Evolutionary conservation across 2,797 vertebrate genomes (phyloP).

Genomic region (Netta rufina): DNA sequence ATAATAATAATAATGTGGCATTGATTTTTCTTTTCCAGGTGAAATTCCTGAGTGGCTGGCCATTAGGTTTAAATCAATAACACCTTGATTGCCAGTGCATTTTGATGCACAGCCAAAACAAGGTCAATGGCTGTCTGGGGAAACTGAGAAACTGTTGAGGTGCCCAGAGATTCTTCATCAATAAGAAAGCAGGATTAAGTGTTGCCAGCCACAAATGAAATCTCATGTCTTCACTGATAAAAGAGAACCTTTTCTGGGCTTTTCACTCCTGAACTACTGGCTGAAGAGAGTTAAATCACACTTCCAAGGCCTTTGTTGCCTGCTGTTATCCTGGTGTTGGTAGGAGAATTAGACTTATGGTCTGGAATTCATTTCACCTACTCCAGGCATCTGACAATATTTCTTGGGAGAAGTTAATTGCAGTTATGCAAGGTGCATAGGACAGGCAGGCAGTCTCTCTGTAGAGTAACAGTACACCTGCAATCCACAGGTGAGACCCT

Average conservation of each 20-base stretch:
- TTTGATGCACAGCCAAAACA: constrained; percentile 12
- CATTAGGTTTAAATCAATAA: constrained; percentile 22
- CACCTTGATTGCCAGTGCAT: constrained; percentile 13
- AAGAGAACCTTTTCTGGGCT: not conserved
- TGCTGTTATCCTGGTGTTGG: not conserved
- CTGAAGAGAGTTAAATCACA: not conserved
- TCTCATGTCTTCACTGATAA: not conserved
- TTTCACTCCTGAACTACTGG: not conserved
- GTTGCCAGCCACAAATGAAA: not conserved
- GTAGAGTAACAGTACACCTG: not conserved
- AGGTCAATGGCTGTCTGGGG: not conserved
- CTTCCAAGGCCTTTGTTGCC: not conserved
- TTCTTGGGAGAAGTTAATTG: not conserved
- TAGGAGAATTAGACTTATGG: not conserved
- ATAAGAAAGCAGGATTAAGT: not conserved
- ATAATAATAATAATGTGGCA: not conserved
- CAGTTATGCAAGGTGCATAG: not conserved
- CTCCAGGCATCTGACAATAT: not conserved
- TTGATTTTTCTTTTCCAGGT: not conserved
- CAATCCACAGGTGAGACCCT: not conserved
- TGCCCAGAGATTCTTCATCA: not conserved
- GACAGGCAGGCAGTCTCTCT: not conserved
- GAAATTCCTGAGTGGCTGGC: not conserved
- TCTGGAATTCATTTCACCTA: not conserved
- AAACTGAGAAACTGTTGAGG: constrained; percentile 3